These are phyloP conservation scores for Thymelicus sylvestris DNA, from an alignment of 2,888 invertebrate genomes.

Conservation along the genomic window DNA sequence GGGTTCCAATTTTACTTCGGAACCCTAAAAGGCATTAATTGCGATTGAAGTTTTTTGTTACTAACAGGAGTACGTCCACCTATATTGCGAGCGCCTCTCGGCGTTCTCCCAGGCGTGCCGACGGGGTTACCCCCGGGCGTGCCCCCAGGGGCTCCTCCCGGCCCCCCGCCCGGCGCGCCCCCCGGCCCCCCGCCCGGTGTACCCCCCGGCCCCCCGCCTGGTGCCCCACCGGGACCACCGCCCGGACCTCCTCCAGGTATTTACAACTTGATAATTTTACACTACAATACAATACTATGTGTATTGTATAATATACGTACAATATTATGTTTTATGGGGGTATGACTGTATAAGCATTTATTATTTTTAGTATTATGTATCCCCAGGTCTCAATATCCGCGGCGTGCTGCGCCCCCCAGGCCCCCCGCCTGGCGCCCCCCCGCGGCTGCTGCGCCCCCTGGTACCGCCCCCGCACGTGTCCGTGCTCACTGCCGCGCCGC, in stretches of 20 bases:
- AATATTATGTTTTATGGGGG: too few species aligned
- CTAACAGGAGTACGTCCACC: slow-evolving; percentile 65
- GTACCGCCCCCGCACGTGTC: slow-evolving; percentile 86
- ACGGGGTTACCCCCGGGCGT: slow-evolving; percentile 79
- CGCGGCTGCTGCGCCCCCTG: slow-evolving; percentile 85
- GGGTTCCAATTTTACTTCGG: too few species aligned
- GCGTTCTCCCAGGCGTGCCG: slow-evolving; percentile 47
- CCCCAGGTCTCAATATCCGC: slow-evolving; percentile 81
- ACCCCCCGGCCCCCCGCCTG: slow-evolving; percentile 71
- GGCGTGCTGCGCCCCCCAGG: slow-evolving; percentile 83
- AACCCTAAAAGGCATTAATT: too few species aligned
- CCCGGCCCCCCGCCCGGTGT: slow-evolving; percentile 46
- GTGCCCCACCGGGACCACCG: slow-evolving; percentile 66
- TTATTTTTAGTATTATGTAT: slow-evolving; percentile 41
- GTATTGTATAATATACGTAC: too few species aligned
- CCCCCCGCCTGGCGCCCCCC: slow-evolving; percentile 87
- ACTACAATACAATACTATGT: too few species aligned
- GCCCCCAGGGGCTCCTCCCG: slow-evolving; percentile 56
- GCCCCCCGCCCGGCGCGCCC: slow-evolving; percentile 40
- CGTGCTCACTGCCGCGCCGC: slow-evolving; percentile 92
- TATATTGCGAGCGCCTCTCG: slow-evolving; percentile 55
- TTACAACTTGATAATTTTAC: neutral
- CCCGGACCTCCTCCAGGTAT: slow-evolving; percentile 45
- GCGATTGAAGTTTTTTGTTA: too few species aligned
- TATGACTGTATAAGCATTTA: too few species aligned